Evolutionary conservation across 2,888 invertebrate species (phyloP).

Genomic region (Limenitis camilla): DNA sequence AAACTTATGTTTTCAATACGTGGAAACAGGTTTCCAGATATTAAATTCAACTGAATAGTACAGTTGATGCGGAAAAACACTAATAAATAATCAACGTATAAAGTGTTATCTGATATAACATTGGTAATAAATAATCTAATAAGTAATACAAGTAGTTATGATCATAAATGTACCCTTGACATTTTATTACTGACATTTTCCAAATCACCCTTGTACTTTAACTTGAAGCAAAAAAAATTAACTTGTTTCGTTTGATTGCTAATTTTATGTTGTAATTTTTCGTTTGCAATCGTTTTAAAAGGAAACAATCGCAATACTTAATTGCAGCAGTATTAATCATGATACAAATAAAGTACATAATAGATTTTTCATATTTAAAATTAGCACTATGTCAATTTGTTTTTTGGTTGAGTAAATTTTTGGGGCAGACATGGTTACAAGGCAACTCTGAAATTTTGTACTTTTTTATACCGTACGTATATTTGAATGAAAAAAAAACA

Average conservation of each 20-base stretch:
- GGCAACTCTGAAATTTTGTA: too few species aligned
- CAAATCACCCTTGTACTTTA: conserved; percentile 9
- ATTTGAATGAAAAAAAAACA: not conserved
- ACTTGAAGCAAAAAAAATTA: not conserved
- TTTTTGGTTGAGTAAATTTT: not conserved
- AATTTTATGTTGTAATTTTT: conserved; percentile 1
- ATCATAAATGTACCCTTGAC: conserved; percentile 1
- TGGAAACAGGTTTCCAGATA: too few species aligned
- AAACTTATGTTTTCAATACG: too few species aligned
- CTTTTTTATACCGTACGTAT: too few species aligned
- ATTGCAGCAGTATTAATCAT: conserved; percentile 10
- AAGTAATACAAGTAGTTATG: too few species aligned
- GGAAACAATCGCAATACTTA: conserved; percentile 12
- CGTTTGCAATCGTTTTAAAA: conserved; percentile 4
- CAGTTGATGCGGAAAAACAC: too few species aligned
- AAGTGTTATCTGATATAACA: too few species aligned
- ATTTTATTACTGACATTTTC: conserved; percentile 2
- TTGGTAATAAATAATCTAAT: too few species aligned
- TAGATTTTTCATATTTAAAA: not conserved
- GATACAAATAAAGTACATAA: conserved; percentile 1
- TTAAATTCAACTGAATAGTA: too few species aligned
- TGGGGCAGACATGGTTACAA: not conserved
- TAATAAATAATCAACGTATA: too few species aligned
- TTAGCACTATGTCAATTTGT: not conserved
- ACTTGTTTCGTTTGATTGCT: conserved; percentile 1